Conservation (phyloP, 2,113 vertebrate genomes). For the Pardalotus punctatus region DNA sequence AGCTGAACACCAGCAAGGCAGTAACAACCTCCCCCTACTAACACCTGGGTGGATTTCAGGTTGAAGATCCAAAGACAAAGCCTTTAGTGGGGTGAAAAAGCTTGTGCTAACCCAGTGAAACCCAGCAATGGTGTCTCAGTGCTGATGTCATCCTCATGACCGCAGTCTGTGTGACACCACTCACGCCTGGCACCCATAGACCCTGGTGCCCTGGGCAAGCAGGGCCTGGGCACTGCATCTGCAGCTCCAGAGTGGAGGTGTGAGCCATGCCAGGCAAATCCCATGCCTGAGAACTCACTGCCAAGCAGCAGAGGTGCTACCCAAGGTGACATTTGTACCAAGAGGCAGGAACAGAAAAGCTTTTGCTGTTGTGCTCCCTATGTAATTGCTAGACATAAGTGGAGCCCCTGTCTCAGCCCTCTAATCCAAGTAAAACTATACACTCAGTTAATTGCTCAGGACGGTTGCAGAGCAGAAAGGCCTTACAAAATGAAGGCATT, state of each 20-base stretch:
- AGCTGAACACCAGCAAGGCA: not conserved
- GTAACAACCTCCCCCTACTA: not conserved
- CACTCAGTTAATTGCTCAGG: not conserved
- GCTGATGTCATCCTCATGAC: not conserved
- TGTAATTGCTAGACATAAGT: rapidly evolving
- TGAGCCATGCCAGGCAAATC: not conserved
- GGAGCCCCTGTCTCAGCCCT: not conserved
- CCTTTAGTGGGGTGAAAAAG: not conserved
- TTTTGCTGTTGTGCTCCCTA: not conserved
- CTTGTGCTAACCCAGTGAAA: not conserved
- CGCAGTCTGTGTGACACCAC: rapidly evolving
- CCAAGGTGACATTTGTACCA: not conserved
- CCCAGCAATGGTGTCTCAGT: not conserved
- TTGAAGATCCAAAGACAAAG: not conserved
- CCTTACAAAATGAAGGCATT: no score
- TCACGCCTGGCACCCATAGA: rapidly evolving
- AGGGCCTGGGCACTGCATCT: not conserved
- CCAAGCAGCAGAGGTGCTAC: not conserved
- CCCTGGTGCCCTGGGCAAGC: not conserved
- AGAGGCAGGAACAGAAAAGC: not conserved
- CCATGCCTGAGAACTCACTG: rapidly evolving
- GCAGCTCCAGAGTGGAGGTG: not conserved
- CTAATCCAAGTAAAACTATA: not conserved
- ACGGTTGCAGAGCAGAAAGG: no score
- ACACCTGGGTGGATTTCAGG: not conserved